Evolutionary conservation across 2,113 vertebrate species (phyloP), one percentile per base, ranked within the genome.

Genomic region (Speoplatyrhinus poulsoni): DNA sequence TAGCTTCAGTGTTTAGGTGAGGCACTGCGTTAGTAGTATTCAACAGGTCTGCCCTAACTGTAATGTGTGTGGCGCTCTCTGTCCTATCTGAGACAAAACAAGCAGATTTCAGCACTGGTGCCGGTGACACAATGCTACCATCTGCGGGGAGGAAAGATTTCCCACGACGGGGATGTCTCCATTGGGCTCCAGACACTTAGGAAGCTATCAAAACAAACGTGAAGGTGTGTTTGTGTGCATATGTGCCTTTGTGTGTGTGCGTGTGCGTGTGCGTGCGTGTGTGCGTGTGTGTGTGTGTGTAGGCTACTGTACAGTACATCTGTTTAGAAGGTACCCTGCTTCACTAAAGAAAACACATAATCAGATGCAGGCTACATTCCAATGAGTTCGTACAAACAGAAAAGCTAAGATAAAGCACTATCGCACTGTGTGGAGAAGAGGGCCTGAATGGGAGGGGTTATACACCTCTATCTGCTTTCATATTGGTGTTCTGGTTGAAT

Each of bases 401-500:
- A 82, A 80, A 79, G 62, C 60, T 62, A 63, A 87, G 89, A 87
- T 88, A 87, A 83, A 76, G 79, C 36, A 85, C 87, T 76, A 82
- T 91, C 79, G 5, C 52, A 59, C 78, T 81, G 58, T 73, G 69
- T 81, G 84, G 72, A 90, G 91, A 90, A 88, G 89, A 91, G 83
- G 73, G 82, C 75, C 65, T 78, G 79, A 33, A 76, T 77, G 79
- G 77, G 73, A 50, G 70, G 71, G 70, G 70, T 77, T 77, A 56
- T 77, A 62, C 78, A 61, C 69, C 61, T 73, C 75, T 88, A 85
- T 88, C 82, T 86, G 65, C 70, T 71, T 75, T 73, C 68, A 88
- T 89, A 91, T 90, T 79, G 81, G 72, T 41, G 88, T 88, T 88
- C 80, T 84, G 88, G 84, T 89, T 92, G 90, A 91, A 74, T 89